Base-by-base conservation (phyloP, 2,888 invertebrate species). In the Drosophila monieri region DNA sequence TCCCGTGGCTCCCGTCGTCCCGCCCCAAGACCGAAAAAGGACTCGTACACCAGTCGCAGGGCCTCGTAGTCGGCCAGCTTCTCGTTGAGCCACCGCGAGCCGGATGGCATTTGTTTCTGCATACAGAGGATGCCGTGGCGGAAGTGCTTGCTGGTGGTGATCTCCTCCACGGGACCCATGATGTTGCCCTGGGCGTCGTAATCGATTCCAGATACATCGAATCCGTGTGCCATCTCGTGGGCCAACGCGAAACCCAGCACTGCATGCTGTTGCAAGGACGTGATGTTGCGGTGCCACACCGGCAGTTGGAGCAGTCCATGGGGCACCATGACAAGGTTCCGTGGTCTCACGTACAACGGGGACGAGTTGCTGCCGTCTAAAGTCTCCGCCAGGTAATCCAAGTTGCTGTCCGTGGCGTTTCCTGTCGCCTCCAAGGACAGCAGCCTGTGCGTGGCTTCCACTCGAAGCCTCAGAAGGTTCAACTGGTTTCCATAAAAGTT, bases 31-130 rank as follows among this genome's bases (percentile, higher is more conserved):
- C 75, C 80, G 30, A 90, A 89, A 14, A 73, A 90, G 3, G 90
- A 84, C 30, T 89, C 87, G 51, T 87, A 90, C 1, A 88, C 81
- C 6, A 90, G 72, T 6, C 90, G 90, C 41, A 91, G 72, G 1
- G 90, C 90, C 44, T 90, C 90, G 32, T 89, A 88, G 59, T 90
- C 90, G 9, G 90, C 88, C 2, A 90, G 55, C 39, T 90, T 91
- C 53, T 91, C 90, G 37, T 89, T 88, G 1, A 90, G 77, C 8
- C 88, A 89, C 2, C 84, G 74, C 0, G 85, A 78, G 0, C 86
- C 89, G 3, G 89, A 84, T 10, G 89, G 85, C 66, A 89, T 67
- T 44, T 90, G 85, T 30, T 90, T 80, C 46, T 90, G 89, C 77
- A 88, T 84, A 54, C 90, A 89, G 5, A 85, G 77, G 2, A 90